Conservation (phyloP, 2,113 vertebrate genomes). For the Rissa tridactyla region DNA sequence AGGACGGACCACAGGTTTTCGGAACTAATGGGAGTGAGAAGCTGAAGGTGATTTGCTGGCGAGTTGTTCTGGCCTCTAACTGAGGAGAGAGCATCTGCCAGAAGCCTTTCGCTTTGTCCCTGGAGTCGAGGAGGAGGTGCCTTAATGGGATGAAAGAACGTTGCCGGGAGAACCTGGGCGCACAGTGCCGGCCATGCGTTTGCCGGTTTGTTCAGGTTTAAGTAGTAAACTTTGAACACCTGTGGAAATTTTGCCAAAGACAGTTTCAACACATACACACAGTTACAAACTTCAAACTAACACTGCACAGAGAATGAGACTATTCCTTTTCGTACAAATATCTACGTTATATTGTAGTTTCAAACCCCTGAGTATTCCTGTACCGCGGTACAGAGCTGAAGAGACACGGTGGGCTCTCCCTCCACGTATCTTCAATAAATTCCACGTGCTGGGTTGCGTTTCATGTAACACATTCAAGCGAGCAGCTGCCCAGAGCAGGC, state of each 20-base stretch:
- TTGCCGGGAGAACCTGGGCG: conserved; percentile 1
- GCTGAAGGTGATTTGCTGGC: neutral
- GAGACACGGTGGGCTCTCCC: conserved; percentile 64
- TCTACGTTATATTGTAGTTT: conserved; percentile 71
- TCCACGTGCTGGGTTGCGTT: conserved; percentile 19
- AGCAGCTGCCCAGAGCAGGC: conserved; percentile 31
- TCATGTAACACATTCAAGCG: conserved; percentile 58
- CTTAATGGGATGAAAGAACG: neutral
- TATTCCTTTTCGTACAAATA: conserved; percentile 74
- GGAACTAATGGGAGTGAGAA: neutral
- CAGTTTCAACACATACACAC: conserved; percentile 72
- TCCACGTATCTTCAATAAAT: conserved; percentile 47
- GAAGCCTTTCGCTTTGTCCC: neutral
- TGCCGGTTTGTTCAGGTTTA: conserved; percentile 73
- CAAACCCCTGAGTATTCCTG: conserved; percentile 82
- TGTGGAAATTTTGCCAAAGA: conserved; percentile 80
- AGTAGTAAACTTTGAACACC: conserved; percentile 79
- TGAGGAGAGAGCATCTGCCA: neutral
- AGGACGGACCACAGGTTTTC: neutral
- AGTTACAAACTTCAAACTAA: conserved; percentile 74
- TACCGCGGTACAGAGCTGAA: conserved; percentile 76
- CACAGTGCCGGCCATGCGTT: conserved; percentile 34
- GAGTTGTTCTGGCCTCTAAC: neutral
- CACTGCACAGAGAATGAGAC: conserved; percentile 76
- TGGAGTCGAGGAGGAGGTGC: neutral